Base-by-base conservation (phyloP, 1,140 invertebrate species). In the Stenopsyche tienmushanensis region DNA sequence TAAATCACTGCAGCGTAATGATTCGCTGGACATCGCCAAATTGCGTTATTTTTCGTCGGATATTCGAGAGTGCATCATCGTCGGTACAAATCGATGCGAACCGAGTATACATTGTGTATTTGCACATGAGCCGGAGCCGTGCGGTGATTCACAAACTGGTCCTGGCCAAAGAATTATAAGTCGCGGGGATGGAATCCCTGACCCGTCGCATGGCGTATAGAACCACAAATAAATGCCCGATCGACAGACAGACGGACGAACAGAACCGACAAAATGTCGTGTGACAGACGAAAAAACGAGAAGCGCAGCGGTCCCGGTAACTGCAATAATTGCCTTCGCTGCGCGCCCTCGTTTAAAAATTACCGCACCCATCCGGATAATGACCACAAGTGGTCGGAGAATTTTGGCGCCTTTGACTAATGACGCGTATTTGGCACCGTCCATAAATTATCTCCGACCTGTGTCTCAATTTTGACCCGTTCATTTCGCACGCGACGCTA, bases 101-200 rank as follows among this genome's bases (percentile, higher is more conserved):
- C 42, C n/a, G 5, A 47, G 44, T 60, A 18, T 45, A 47, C 10
- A 15, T 18, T 13, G 15, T 29, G 25, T 25, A 3, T 57, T 57
- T 41, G 53, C 25, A 34, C n/a, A n/a, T n/a, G n/a, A n/a, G n/a
- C n/a, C n/a, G n/a, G 23, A 2, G 52, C 18, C 24, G 20, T 42
- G 42, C 23, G 41, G 42, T 60, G 57, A 60, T 42, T 60, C 57
- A 60, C 57, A 60, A 60, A 60, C 57, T 60, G 57, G 57, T 60
- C 57, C 44, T 18, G 21, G 21, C 8, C 1, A 60, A 47, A 15
- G 17, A 47, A 9, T 18, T 47, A 47, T 18, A 47, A 5, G 18
- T 60, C 57, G 15, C 24, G 13, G 44, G 20, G 44, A 15, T 25
- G 57, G 57, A 60, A 60, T 60, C 57, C 57, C 57, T 47, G 42